Base-by-base conservation (phyloP, 2,113 vertebrate species). In the Pterocles orientalis region DNA sequence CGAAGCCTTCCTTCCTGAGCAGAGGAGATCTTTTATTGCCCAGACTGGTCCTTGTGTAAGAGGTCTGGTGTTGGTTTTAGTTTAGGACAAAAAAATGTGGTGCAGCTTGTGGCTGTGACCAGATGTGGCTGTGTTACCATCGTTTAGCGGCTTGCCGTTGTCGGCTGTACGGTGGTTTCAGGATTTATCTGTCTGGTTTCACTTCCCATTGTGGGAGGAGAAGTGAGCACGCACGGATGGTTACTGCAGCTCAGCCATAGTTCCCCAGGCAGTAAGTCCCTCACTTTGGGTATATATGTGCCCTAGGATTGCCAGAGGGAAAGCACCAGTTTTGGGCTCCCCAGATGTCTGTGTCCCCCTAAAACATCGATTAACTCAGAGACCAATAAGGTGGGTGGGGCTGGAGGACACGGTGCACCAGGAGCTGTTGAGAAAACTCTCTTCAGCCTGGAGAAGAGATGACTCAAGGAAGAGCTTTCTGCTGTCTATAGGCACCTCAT, bases 171-270 rank as follows among this genome's bases (percentile, higher is more conserved):
- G 34, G 31, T 85, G 66, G 25, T 75, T 92, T 83, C 68, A 51
- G 76, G 47, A 53, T 81, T 88, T 86, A 31, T 90, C 66, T 61
- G 43, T 6, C 62, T 95, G 54, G 62, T 97, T 94, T 95, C 82
- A 70, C 24, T 95, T 95, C 82, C 66, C 76, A 2, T 8, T 48
- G 31, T 7, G 29, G 23, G 54, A 41, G 34, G 33, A 87, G 66
- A 79, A 76, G 43, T 51, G 82, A 85, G 25, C 5, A 3, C 65
- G 29, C n/a, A 3, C 5, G 14, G 68, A 34, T 88, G 53, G 54
- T 77, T 39, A 4, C 19, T 58, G 61, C 70, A 48, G 84, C 66
- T 89, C 87, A 77, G 43, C 54, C 7, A 3, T 23, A 57, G 56
- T 61, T 76, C 43, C 36, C 31, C 5, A 7, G 48, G n/a, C 39